Conservation (phyloP, 2,113 vertebrate genomes). For the Sterna hirundo region DNA sequence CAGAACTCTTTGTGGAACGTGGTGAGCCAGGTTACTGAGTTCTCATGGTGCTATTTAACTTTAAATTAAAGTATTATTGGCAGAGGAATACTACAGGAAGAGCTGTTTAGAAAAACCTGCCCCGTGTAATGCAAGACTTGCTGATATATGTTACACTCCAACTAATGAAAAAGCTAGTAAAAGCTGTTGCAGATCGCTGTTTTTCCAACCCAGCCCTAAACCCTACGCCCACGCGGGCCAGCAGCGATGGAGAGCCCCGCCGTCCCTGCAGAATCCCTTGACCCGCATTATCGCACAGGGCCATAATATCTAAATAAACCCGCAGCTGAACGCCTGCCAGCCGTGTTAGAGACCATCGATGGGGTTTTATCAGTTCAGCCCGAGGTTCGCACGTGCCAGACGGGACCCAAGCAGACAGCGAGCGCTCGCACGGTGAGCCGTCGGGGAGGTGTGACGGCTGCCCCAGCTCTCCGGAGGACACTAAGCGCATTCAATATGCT, state of each 20-base stretch:
- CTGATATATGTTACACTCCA: background rate
- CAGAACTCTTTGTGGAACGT: background rate
- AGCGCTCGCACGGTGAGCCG: background rate
- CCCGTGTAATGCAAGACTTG: background rate
- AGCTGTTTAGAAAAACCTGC: background rate
- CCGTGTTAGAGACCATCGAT: fast-evolving
- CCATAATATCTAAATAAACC: background rate
- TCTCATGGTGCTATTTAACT: background rate
- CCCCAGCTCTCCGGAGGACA: background rate
- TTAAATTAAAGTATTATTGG: background rate
- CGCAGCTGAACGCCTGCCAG: background rate
- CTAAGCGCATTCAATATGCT: background rate
- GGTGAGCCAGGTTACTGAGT: background rate
- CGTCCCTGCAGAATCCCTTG: background rate
- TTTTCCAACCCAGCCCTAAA: background rate
- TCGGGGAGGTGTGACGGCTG: background rate
- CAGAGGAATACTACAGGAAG: background rate
- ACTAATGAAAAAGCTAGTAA: background rate
- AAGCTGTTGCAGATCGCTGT: background rate
- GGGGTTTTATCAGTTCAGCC: background rate
- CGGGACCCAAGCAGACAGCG: background rate
- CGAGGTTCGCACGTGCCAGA: background rate
- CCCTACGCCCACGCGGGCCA: fast-evolving
- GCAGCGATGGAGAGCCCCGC: background rate
- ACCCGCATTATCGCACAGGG: background rate